A percentile compares a stretch with the other conserved stretches of the same genome.
Conservation (phyloP, 2,797 vertebrate species). For the Hemibagrus guttatus region DNA sequence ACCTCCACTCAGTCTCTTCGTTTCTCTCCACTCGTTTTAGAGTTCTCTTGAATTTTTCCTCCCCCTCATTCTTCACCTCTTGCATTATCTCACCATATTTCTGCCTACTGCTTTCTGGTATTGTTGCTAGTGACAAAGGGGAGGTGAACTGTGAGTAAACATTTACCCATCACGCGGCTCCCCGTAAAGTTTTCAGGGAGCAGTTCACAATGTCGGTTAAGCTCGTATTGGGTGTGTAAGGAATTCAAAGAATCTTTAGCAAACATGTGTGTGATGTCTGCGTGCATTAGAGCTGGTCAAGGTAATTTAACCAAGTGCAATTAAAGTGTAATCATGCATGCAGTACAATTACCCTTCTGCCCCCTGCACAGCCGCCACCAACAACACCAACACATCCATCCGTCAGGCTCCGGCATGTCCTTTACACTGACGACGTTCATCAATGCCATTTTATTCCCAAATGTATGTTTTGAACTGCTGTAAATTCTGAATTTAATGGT, state of each 20-base stretch:
- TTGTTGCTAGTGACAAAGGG: not conserved
- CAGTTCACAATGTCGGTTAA: not conserved
- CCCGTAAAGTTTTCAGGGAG: not conserved
- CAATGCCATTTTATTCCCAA: not conserved
- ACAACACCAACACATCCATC: not conserved
- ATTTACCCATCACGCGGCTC: not conserved
- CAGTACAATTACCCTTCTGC: constrained; percentile 16
- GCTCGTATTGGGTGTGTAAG: not conserved
- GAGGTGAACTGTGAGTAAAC: constrained; percentile 13
- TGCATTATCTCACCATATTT: constrained; percentile 7
- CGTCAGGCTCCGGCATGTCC: not conserved
- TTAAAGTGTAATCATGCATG: constrained; percentile 37
- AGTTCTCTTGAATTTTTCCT: constrained; percentile 24
- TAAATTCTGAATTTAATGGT: not conserved
- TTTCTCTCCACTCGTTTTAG: constrained; percentile 17
- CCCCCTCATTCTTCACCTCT: constrained; percentile 10
- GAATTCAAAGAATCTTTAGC: not conserved
- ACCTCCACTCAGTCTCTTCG: constrained; percentile 32
- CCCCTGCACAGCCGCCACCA: not conserved
- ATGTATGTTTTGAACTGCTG: not conserved
- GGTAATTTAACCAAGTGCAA: constrained; percentile 44
- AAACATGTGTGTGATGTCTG: not conserved
- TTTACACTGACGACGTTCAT: constrained; percentile 4
- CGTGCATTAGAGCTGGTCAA: constrained; percentile 36
- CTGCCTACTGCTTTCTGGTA: not conserved